Conservation (phyloP, 2,113 vertebrate species). For the Macrotis lagotis region DNA sequence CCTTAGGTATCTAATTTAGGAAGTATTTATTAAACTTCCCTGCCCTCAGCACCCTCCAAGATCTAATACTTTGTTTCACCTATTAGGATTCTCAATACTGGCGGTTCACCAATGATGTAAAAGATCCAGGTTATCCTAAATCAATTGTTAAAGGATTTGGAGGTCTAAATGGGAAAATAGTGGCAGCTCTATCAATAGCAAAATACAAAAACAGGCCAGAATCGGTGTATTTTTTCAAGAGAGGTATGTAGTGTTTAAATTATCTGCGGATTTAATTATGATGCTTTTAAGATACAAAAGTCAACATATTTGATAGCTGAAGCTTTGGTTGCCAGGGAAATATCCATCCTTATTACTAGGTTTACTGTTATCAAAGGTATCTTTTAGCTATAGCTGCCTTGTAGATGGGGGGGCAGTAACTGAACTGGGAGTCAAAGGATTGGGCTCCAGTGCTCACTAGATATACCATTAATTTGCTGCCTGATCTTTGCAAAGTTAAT, state of each 20-base stretch:
- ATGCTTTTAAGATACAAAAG: neutral
- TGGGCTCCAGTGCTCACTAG: neutral
- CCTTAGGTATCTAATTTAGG: neutral
- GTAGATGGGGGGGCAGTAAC: neutral
- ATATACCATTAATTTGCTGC: neutral
- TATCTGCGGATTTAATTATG: conserved; percentile 1
- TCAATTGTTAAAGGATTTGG: conserved; percentile 88
- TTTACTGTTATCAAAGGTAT: conserved; percentile 30
- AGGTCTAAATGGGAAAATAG: conserved; percentile 90
- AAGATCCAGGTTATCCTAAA: conserved; percentile 92
- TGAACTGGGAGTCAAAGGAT: neutral
- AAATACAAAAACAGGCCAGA: conserved; percentile 87
- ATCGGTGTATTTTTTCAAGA: conserved; percentile 96
- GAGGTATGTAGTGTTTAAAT: conserved; percentile 82
- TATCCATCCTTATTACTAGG: conserved; percentile 27
- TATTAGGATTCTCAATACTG: conserved; percentile 90
- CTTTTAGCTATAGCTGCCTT: neutral
- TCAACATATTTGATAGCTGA: neutral
- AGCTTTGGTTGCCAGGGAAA: conserved; percentile 13
- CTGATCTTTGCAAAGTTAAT: neutral
- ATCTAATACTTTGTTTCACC: conserved; percentile 47
- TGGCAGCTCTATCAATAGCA: conserved; percentile 91
- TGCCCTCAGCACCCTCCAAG: neutral
- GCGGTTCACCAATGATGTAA: conserved; percentile 91
- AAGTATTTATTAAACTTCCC: neutral